These are phyloP conservation scores for Furnarius figulus DNA, from an alignment of 2,113 vertebrate genomes.

Conservation along the genomic window DNA sequence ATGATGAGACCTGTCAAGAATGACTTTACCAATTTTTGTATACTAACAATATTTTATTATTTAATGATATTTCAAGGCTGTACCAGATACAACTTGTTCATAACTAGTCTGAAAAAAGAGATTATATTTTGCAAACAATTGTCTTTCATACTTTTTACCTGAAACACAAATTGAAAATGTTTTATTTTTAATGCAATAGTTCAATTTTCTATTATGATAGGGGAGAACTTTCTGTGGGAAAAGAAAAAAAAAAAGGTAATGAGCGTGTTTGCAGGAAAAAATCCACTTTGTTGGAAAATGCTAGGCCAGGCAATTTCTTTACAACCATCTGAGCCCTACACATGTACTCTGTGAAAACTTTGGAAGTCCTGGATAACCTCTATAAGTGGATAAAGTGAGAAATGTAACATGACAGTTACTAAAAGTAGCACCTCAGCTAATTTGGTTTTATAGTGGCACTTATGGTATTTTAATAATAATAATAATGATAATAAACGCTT, in stretches of 20 bases:
- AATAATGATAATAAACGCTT: background rate
- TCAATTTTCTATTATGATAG: background rate
- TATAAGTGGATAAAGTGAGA: background rate
- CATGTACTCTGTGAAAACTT: background rate
- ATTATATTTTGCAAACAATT: background rate
- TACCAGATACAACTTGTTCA: background rate
- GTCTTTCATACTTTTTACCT: background rate
- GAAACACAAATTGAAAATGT: background rate
- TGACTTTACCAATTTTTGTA: background rate
- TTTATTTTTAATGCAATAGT: background rate
- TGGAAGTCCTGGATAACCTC: background rate
- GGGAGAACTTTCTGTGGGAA: background rate
- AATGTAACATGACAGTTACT: background rate
- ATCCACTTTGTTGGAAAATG: background rate
- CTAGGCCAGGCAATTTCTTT: background rate
- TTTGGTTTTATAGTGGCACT: background rate
- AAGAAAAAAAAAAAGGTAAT: background rate
- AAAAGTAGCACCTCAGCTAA: background rate
- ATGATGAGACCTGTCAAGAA: slow-evolving; percentile 1
- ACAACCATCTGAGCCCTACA: background rate
- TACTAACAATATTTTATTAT: background rate
- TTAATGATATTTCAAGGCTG: background rate
- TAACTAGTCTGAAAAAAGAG: background rate
- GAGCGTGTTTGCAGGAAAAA: background rate
- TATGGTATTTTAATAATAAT: background rate